A percentile compares a stretch with the other conserved stretches of the same genome.
Conservation (phyloP, 2,888 invertebrate genomes). For the Lamellibrachia columna region DNA sequence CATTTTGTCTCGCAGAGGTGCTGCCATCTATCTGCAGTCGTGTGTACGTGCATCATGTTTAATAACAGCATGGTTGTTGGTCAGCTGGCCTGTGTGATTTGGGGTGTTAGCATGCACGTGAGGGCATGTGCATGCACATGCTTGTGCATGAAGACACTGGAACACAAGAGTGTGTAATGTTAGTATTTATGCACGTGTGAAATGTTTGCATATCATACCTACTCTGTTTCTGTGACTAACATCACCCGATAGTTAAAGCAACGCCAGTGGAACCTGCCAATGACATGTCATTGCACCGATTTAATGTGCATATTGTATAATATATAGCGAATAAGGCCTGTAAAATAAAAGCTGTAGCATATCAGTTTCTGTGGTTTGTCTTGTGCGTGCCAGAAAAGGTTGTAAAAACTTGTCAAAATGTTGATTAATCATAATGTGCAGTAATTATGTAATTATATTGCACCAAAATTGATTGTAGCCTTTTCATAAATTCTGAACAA, state of each 20-base stretch:
- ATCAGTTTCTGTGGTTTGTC: not conserved
- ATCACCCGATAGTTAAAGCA: not conserved
- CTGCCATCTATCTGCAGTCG: not conserved
- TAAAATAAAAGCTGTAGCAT: not conserved
- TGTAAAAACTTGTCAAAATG: no score
- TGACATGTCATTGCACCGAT: not conserved
- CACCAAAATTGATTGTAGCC: no score
- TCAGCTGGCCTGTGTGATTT: not conserved
- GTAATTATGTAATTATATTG: no score
- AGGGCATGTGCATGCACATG: not conserved
- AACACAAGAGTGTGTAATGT: not conserved
- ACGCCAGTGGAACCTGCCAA: not conserved
- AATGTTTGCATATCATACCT: slow-evolving; percentile 9
- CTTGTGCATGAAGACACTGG: not conserved
- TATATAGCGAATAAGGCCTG: not conserved
- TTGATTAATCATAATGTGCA: no score
- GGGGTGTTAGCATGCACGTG: not conserved
- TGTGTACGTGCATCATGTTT: not conserved
- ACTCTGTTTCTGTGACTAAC: not conserved
- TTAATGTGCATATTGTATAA: slow-evolving; percentile 12
- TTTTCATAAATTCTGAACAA: not conserved
- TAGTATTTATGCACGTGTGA: not conserved
- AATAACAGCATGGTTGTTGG: not conserved
- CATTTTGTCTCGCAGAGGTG: not conserved
- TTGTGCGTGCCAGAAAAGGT: no score